A percentile compares a stretch with the other conserved stretches of the same genome.
Evolutionary conservation across 1,140 invertebrate species (phyloP).

Genomic region (Protaetia brevitarsis): DNA sequence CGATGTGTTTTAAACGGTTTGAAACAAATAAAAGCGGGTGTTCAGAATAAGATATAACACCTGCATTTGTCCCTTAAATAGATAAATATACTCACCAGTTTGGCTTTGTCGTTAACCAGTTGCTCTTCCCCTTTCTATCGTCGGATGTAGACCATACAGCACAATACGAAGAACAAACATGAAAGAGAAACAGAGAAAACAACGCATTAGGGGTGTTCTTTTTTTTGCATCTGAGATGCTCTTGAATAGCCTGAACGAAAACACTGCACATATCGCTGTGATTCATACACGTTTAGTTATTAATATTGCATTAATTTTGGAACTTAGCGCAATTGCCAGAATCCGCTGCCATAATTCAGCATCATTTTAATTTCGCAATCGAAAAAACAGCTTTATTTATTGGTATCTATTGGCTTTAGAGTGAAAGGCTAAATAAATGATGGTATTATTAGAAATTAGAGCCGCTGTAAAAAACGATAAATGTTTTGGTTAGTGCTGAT

Average conservation of each 20-base stretch:
- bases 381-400: background rate
- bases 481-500: too few species aligned
- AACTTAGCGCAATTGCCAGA: background rate
- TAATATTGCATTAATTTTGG: background rate
- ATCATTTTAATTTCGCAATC: background rate
- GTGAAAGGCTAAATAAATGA: background rate
- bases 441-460: too few species aligned
- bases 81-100: constrained; percentile 36
- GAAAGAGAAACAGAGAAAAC: constrained; percentile 21
- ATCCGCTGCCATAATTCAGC: background rate
- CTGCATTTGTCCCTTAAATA: background rate
- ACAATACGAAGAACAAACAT: constrained; percentile 15
- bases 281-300: background rate
- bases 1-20: background rate
- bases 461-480: too few species aligned
- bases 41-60: too few species aligned
- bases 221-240: background rate
- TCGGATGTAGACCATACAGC: constrained; percentile 10
- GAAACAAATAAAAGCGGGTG: background rate
- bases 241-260: background rate
- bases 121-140: constrained; percentile 39
- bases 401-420: background rate
- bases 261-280: background rate
- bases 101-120: constrained; percentile 31
- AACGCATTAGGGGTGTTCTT: constrained; percentile 11